Evolutionary conservation across 2,888 invertebrate species (phyloP).

Genomic region (Scrobipalpa costella): DNA sequence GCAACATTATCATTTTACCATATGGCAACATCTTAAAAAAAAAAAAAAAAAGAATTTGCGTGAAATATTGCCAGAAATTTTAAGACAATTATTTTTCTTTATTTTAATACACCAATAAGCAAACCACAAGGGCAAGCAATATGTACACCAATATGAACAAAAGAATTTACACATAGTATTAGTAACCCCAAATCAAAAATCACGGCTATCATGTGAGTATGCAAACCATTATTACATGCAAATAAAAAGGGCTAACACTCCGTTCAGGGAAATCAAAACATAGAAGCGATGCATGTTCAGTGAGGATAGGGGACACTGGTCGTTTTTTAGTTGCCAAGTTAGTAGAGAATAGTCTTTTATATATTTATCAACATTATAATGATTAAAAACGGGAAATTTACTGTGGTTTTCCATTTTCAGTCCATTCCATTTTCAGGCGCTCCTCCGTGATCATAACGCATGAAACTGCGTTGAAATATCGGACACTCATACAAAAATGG

Average conservation of each 20-base stretch:
- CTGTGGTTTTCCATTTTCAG: no score
- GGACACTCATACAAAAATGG: no score
- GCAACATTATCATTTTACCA: no score
- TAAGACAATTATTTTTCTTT: background rate
- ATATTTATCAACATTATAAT: no score
- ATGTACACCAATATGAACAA: constrained; percentile 52
- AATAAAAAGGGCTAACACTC: constrained; percentile 65
- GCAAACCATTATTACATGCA: constrained; percentile 80
- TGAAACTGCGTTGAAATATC: no score
- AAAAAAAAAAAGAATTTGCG: background rate
- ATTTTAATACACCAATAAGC: constrained; percentile 39
- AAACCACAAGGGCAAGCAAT: constrained; percentile 48
- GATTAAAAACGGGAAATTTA: no score
- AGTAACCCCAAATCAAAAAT: constrained; percentile 52
- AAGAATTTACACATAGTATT: constrained; percentile 40
- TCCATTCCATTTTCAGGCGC: no score
- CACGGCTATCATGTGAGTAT: constrained; percentile 59
- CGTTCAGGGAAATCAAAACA: constrained; percentile 54
- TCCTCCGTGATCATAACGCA: no score
- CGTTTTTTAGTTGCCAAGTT: constrained; percentile 27
- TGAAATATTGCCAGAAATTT: background rate
- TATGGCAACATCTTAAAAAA: no score
- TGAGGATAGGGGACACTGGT: constrained; percentile 50
- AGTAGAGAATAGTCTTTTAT: constrained; percentile 10
- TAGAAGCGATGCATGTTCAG: constrained; percentile 69